A percentile compares a stretch with the other conserved stretches of the same genome.
Conservation (phyloP, 2,113 vertebrate genomes). For the Suncus etruscus region DNA sequence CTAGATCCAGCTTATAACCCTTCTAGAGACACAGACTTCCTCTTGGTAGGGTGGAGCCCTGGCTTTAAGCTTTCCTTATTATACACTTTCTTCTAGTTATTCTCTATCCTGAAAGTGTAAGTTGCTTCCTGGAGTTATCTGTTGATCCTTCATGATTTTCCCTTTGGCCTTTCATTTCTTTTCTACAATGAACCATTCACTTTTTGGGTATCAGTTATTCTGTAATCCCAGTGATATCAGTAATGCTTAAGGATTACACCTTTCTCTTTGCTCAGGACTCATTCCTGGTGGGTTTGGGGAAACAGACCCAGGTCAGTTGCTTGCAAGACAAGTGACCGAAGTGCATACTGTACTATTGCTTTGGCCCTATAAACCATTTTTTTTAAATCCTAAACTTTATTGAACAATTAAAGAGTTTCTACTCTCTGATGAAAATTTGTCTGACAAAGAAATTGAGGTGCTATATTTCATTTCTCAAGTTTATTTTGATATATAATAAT, state of each 20-base stretch:
- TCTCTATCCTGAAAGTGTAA: background rate
- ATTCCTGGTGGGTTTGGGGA: too few relatives aligned
- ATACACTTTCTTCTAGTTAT: background rate
- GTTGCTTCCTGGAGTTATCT: background rate
- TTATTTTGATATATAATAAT: conserved; percentile 27
- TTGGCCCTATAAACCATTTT: background rate
- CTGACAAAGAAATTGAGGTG: background rate
- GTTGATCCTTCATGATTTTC: background rate
- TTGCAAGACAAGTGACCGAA: too few relatives aligned
- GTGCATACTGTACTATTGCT: too few relatives aligned
- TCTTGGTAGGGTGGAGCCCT: background rate
- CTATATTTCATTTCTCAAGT: conserved; percentile 20
- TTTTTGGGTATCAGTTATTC: too few relatives aligned
- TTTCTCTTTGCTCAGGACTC: too few relatives aligned
- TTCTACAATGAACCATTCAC: background rate
- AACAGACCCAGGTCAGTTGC: too few relatives aligned
- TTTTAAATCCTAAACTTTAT: background rate
- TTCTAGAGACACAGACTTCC: background rate
- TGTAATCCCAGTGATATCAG: too few relatives aligned
- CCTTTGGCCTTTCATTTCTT: background rate
- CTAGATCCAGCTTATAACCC: background rate
- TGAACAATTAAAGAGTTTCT: background rate
- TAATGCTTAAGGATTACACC: too few relatives aligned
- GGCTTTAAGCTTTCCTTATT: background rate
- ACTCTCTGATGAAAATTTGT: background rate